Evolutionary conservation across 2,113 vertebrate genomes (phyloP), one percentile per base, ranked within the genome.

Genomic region (Euleptes europaea): DNA sequence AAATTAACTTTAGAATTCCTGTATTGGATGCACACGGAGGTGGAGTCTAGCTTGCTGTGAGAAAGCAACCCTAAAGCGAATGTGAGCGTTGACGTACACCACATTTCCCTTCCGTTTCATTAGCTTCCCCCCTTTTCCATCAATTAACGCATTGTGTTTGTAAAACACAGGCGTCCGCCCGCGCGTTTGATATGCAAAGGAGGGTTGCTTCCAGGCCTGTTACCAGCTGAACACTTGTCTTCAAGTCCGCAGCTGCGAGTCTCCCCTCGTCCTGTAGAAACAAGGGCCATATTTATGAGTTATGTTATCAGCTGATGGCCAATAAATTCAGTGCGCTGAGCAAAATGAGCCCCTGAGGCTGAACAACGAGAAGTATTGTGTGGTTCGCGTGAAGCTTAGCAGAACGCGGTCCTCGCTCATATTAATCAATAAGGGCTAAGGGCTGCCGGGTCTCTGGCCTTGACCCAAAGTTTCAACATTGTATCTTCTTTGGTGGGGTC

Each of bases 91-190:
- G 89, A 93, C 82, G 47, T 78, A 91, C 88, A 82, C 84, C 83
- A 82, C 80, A 60, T 92, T 92, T 93, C 83, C 91, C 89, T 92
- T 94, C 90, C 91, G 93, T 94, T 92, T 93, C 92, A 88, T 93
- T 90, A 91, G 72, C 87, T 90, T 74, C 87, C 49, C 85, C 79
- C 19, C 54, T 51, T 88, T 90, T 88, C 90, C 91, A 91, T 94
- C 92, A 92, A 90, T 94, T 93, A 93, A 87, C 4, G 4, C 75
- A 74, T 65, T 89, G 80, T 83, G 84, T 42, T 85, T 87, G 89
- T 94, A 94, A 94, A 95, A 88, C 83, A 94, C 44, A 92, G 63
- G 79, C 40, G 44, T 91, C 93, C 84, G 84, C 73, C 44, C 73
- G 88, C 14, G 17, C 51, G 75, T 86, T 80, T 93, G 88, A 90